Base-by-base conservation (phyloP, 1,140 invertebrate genomes). In the Scylla paramamosain region DNA sequence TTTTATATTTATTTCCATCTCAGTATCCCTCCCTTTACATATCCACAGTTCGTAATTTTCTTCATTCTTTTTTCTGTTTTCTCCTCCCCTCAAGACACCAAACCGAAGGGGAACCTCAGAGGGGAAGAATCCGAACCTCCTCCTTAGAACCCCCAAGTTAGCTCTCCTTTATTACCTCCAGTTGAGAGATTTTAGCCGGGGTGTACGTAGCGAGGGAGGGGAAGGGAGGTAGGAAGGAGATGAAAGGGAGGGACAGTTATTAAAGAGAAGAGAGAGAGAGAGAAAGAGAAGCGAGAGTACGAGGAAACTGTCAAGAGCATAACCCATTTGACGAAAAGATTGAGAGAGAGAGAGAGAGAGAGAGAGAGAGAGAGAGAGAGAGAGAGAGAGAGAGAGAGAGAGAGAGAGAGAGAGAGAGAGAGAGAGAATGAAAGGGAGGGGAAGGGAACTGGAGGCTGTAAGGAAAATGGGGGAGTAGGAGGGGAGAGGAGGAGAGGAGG, bases 181-280 rank as follows among this genome's bases (percentile, higher is more conserved):
- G 92, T 7, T 29, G n/a, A 83, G 82, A 87, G 92, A 87, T 52
- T 93, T 59, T 31, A 59, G 93, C 39, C 12, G 86, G 16, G 93
- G 12, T 20, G 67, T 16, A 88, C 2, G 48, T 10, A 10, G 48
- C 25, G 52, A 59, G 29, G 52, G 48, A 16, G 46, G 48, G 89
- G 89, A 28, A 91, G 89, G 89, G 39, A 59, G 45, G 89, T 2
- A 6, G 3, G 29, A 14, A 59, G 89, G 48, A 48, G 14, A 59
- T 45, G 48, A 16, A 59, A 48, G 14, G 48, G n/a, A 31, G 48
- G n/a, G 48, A 91, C 32, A 28, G 89, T 28, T 46, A 92, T 52
- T 25, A 16, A 28, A 25, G 90, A 32, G n/a, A 29, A 10, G 59
- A 59, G 29, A 92, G 28, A 91, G 31, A 48, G 45, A 91, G 20